Evolutionary conservation across 1,140 invertebrate genomes (phyloP), one percentile per base, ranked within the genome.

Genomic region (Euura saliciscinereae): DNA sequence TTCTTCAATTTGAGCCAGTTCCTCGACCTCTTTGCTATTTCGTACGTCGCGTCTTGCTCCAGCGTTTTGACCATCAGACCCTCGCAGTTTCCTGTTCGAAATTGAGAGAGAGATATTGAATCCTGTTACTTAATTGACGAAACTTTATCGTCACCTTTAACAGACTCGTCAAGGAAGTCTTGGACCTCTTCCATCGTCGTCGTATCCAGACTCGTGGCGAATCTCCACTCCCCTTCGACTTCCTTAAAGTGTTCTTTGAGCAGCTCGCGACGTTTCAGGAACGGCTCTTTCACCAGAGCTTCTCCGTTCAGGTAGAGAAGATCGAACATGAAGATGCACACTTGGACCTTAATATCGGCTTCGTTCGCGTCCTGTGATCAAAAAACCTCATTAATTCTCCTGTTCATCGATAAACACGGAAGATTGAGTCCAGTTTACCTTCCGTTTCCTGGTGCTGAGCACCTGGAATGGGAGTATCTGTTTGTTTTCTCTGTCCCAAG

Each of bases 1-100:
- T 99, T 99, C 85, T 99, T 99, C 66, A 99, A 83, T 91, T 99
- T 99, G 2, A 99, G 87, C 98, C 98, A 99, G 86, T 99, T 99
- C 74, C 94, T 92, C 0, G 98, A 99, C 65, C 99, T 88, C 84
- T 98, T 98, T 0, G 98, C 98, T 79, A 99, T 99, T 90, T 99
- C 98, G 88, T 99, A 99, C 0, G 95, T 96, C 1, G 98, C 96
- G 80, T 98, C 94, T 72, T 93, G 91, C 79, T 96, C 93, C 46
- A 99, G 87, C 0, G 97, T 97, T 89, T 99, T 99, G 1, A 99
- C 96, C 98, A 99, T 99, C 6, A 99, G 88, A 8, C 99, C 98
- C 89, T 99, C 99, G 86, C 98, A 99, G 83, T 98, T 98, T 45
- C 95, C 94, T 94, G 77, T 73, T 75, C 66, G 67, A 64, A 51